Evolutionary conservation across 2,797 vertebrate species (phyloP).

Genomic region (Gallirallus australis): DNA sequence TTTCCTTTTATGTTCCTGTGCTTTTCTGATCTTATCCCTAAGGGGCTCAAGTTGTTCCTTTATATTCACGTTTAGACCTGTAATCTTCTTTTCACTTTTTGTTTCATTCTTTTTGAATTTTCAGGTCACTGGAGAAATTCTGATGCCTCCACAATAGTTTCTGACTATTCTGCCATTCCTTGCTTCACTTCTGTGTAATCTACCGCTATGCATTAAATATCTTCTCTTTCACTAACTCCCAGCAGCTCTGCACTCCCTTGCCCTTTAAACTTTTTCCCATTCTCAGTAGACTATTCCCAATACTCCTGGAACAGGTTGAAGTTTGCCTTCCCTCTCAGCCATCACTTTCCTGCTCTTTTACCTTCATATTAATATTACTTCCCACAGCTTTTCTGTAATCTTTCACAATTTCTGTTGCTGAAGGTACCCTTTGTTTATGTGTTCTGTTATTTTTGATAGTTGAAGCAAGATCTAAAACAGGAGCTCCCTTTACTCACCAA

Average conservation of each 20-base stretch:
- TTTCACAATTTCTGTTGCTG: neutral
- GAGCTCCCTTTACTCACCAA: neutral
- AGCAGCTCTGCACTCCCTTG: neutral
- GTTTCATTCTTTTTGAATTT: constrained; percentile 29
- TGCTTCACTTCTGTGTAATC: neutral
- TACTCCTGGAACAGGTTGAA: neutral
- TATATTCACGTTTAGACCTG: neutral
- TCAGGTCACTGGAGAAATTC: constrained; percentile 46
- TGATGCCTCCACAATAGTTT: constrained; percentile 3
- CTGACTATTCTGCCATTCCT: neutral
- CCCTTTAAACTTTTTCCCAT: neutral
- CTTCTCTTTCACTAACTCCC: neutral
- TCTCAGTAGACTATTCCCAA: neutral
- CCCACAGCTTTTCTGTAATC: neutral
- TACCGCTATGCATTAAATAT: neutral
- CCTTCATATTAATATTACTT: neutral
- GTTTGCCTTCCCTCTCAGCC: neutral
- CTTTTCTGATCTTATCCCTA: constrained; percentile 51
- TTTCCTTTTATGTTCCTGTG: neutral
- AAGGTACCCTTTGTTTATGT: neutral
- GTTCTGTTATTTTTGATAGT: neutral
- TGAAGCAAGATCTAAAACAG: neutral
- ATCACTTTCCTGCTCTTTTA: neutral
- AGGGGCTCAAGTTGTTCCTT: constrained; percentile 22
- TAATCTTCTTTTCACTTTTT: constrained; percentile 37